Evolutionary conservation across 1,140 invertebrate genomes (phyloP).

Genomic region (Ceratitis capitata): DNA sequence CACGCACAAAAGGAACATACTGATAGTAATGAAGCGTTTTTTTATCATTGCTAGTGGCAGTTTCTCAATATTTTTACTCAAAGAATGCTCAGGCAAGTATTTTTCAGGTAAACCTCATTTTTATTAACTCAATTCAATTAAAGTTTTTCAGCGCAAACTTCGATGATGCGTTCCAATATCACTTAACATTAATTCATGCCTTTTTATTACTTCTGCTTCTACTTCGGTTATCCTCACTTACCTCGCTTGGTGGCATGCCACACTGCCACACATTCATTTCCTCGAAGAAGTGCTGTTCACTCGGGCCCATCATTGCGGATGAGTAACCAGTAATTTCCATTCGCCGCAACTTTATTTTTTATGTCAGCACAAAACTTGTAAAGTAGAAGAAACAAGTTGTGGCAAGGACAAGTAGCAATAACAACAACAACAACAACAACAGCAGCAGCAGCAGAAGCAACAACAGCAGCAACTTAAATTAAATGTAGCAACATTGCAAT

Average conservation of each 20-base stretch:
- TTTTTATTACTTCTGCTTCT: background rate
- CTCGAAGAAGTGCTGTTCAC: background rate
- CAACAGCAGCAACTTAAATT: background rate
- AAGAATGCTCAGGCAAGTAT: too few relatives aligned
- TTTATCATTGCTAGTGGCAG: background rate
- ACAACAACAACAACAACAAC: background rate
- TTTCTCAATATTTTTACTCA: background rate
- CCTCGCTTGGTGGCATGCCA: background rate
- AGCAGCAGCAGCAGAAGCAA: background rate
- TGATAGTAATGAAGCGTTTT: background rate
- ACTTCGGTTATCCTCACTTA: background rate
- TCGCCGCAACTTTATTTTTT: background rate
- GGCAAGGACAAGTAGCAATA: background rate
- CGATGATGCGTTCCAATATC: conserved; percentile 6
- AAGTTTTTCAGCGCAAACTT: background rate
- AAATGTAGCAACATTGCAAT: conserved; percentile 9
- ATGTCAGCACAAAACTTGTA: background rate
- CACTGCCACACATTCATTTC: background rate
- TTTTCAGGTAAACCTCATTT: background rate
- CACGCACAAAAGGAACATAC: too few relatives aligned
- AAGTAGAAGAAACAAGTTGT: background rate
- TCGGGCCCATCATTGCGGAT: conserved; percentile 6
- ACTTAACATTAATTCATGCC: background rate
- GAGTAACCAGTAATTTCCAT: background rate
- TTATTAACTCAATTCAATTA: conserved; percentile 22